phyloP scores from a whole-genome alignment of 30 jellyfish, hydroid and myxozoan species.

The Nemopilema nomurai region DNA sequence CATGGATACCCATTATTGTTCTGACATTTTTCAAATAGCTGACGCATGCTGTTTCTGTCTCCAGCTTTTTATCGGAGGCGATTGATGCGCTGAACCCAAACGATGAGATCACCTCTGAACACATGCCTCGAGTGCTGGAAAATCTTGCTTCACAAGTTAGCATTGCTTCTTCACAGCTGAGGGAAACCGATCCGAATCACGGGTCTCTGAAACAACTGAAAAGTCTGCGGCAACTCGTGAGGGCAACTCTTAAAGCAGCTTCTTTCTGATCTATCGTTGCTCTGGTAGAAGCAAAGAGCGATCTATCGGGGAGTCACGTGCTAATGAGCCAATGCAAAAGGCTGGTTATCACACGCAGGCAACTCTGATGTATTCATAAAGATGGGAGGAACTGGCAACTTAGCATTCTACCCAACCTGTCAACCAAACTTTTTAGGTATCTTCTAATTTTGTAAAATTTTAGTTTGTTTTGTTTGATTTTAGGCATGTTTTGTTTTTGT shows the following conservation, averaged over 20 bases:
- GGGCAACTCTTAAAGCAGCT: neutral
- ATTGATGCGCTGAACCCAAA: conserved; percentile 55
- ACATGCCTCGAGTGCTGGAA: conserved; percentile 73
- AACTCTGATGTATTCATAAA: too few species aligned
- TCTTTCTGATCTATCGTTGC: neutral
- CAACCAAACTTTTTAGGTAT: neutral
- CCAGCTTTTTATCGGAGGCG: conserved; percentile 75
- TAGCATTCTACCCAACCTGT: neutral
- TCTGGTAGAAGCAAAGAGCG: neutral
- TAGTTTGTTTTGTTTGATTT: neutral
- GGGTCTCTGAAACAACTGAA: conserved; percentile 36
- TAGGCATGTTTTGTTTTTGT: neutral
- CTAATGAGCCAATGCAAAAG: too few species aligned
- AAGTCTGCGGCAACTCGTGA: conserved; percentile 16
- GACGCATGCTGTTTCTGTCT: too few species aligned
- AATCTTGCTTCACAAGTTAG: conserved; percentile 53
- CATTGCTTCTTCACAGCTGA: conserved; percentile 26
- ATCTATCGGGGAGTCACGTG: too few species aligned
- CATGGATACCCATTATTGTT: too few species aligned
- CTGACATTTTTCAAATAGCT: neutral
- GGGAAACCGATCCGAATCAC: conserved; percentile 12
- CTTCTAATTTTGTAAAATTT: neutral
- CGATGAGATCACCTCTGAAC: conserved; percentile 74
- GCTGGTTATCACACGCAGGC: too few species aligned
- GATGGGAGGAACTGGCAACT: neutral